phyloP scores from a whole-genome alignment of 2,113 vertebrate species.

The Nothobranchius kuhntae region DNA sequence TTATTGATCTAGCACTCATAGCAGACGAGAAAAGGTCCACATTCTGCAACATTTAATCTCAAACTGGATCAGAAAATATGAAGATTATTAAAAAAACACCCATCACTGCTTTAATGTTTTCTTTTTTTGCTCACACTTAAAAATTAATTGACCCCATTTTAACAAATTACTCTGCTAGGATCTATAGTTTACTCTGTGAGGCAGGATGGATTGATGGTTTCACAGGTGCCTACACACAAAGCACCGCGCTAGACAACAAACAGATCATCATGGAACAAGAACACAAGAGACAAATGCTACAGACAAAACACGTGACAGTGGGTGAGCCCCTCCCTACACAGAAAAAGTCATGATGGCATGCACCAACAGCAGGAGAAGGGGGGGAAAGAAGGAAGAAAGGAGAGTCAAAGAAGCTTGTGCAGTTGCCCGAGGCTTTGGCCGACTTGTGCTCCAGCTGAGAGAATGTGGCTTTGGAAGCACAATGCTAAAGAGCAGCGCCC shows the following conservation, averaged over 20 bases:
- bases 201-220: slow-evolving; percentile 81
- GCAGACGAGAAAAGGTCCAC: slow-evolving; percentile 77
- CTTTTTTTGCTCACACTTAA: slow-evolving; percentile 42
- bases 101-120: slow-evolving; percentile 63
- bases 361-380: slow-evolving; percentile 78
- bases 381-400: slow-evolving; percentile 74
- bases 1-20: slow-evolving; percentile 82
- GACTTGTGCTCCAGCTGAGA: slow-evolving; percentile 77
- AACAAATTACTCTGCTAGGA: slow-evolving; percentile 53
- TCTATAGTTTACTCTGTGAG: slow-evolving; percentile 77
- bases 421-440: slow-evolving; percentile 84
- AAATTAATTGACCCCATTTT: slow-evolving; percentile 73
- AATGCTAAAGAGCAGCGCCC: slow-evolving; percentile 67
- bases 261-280: slow-evolving; percentile 58
- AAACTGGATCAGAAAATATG: slow-evolving; percentile 72
- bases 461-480: slow-evolving; percentile 74
- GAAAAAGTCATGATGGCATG: slow-evolving; percentile 77
- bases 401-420: slow-evolving; percentile 85
- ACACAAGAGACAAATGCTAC: slow-evolving; percentile 70
- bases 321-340: slow-evolving; percentile 69
- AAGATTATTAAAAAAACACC: slow-evolving; percentile 65
- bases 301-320: slow-evolving; percentile 77
- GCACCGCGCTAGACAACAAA: slow-evolving; percentile 60
- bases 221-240: slow-evolving; percentile 58
- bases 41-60: slow-evolving; percentile 77